Evolutionary conservation across 2,113 vertebrate genomes (phyloP), one percentile per base, ranked within the genome.

Genomic region (Calonectris borealis): DNA sequence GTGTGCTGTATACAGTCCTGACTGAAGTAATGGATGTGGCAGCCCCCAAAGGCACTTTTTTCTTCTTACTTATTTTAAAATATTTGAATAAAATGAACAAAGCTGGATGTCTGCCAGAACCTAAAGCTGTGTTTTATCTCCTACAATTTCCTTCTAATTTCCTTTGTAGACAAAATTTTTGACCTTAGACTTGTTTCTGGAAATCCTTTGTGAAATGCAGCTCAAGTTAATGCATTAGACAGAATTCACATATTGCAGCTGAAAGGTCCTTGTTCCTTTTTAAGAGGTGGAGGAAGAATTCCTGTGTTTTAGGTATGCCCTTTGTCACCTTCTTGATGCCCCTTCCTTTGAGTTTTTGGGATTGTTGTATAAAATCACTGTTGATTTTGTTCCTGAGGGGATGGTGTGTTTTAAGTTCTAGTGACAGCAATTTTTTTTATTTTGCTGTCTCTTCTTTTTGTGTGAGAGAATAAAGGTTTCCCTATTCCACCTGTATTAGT

Each of bases 141-240:
- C 90, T 98, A 97, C 96, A 96, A 97, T 98, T 98, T 98, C 98
- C 98, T 98, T 78, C 97, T 97, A 80, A 98, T 98, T 98, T 98
- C 98, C 97, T 98, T 94, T 94, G 95, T 87, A 97, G 98, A 97
- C 97, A 96, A 70, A 93, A 93, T 90, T 97, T 97, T 94, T 98
- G 97, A 98, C 97, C 97, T 98, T 91, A 89, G 78, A 94, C 86
- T 94, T 70, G 6, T 92, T 96, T 95, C 86, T 97, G 96, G 95
- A 95, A 95, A 89, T 95, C 55, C 77, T 92, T 66, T 88, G 48
- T 94, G 78, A 66, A 62, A 94, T 60, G 27, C 34, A 68, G 42
- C 54, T 94, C 66, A 76, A 69, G 85, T 65, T 93, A 90, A 93
- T 82, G 66, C 48, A 10, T 90, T 94, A 69, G 76, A 51, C 80